Base-by-base conservation (phyloP, 2,113 vertebrate genomes). In the Melanerpes formicivorus region DNA sequence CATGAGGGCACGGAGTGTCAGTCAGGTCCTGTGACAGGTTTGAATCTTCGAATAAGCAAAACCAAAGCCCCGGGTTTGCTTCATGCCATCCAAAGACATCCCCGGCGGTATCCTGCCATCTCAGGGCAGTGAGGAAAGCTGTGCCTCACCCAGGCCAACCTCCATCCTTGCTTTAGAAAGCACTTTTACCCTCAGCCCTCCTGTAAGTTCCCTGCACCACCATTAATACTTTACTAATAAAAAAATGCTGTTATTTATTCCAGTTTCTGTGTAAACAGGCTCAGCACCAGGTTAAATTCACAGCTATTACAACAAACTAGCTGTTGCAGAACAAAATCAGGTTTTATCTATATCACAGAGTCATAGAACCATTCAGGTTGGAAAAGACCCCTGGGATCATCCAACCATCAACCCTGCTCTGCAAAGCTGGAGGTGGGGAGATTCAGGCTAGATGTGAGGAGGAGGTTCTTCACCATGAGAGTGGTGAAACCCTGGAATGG, bases 41-140 rank as follows among this genome's bases (percentile, higher is more conserved):
- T 70, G 69, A 59, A 34, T 18, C 42, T 72, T 44, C 6, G 30
- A 69, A 30, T 44, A 40, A 69, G 37, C 14, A 40, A 25, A 59
- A 80, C 22, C 27, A 10, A 67, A 90, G 52, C 44, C 65, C 88
- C 18, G 18, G 1, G 2, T 74, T 81, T 78, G 21, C 52, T 14
- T 54, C 18, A 0, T 21, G 80, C 3, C 4, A 1, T 6, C 50
- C 21, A 5, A 21, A 52, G 76, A 0, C 8, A 26, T 21, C 60
- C 65, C 60, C 2, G 0, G 2, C 4, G 44, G 44, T 37, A 10
- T 23, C 18, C 69, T 74, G 60, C 32, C 3, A 1, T 1, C 60
- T 6, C 77, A n/a, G 87, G 52, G 30, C 62, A 27, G 10, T 1
- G 59, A 48, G 64, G 60, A 27, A 32, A 16, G 71, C 84, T 70